A percentile compares a stretch with the other conserved stretches of the same genome.
Evolutionary conservation across 2,797 vertebrate species (phyloP).

Genomic region (Eulemur mongoz): DNA sequence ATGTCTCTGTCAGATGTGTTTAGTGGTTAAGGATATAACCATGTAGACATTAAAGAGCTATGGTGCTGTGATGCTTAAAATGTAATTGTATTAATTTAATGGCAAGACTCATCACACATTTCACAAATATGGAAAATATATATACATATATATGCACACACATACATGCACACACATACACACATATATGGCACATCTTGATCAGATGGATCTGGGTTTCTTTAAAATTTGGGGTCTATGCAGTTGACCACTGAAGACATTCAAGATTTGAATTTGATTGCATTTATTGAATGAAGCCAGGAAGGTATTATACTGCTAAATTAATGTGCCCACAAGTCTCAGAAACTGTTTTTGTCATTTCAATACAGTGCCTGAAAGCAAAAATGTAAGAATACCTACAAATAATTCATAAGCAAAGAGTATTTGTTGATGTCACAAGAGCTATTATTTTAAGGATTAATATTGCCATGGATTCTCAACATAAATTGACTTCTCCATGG

Average conservation of each 20-base stretch:
- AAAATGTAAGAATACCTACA: not conserved
- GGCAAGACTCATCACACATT: not conserved
- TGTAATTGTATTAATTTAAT: not conserved
- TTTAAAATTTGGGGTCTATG: not conserved
- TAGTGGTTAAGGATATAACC: not conserved
- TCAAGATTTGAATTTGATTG: not conserved
- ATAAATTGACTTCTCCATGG: not conserved
- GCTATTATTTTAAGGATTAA: not conserved
- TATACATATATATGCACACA: not conserved
- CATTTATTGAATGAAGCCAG: too few relatives aligned
- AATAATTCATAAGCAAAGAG: not conserved
- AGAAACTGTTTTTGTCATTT: constrained; percentile 30
- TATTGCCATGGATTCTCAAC: not conserved
- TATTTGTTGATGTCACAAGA: not conserved
- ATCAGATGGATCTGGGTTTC: not conserved
- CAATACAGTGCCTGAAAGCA: not conserved
- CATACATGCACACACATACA: not conserved
- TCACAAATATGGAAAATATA: not conserved
- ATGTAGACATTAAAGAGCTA: not conserved
- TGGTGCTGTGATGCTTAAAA: not conserved
- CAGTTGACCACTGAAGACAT: not conserved
- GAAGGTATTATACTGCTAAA: not conserved
- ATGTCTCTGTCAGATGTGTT: not conserved
- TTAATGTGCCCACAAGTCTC: not conserved
- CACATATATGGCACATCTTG: not conserved